phyloP scores from a whole-genome alignment of 1,140 invertebrate genomes.

The Yoshiicerus persimilis region DNA sequence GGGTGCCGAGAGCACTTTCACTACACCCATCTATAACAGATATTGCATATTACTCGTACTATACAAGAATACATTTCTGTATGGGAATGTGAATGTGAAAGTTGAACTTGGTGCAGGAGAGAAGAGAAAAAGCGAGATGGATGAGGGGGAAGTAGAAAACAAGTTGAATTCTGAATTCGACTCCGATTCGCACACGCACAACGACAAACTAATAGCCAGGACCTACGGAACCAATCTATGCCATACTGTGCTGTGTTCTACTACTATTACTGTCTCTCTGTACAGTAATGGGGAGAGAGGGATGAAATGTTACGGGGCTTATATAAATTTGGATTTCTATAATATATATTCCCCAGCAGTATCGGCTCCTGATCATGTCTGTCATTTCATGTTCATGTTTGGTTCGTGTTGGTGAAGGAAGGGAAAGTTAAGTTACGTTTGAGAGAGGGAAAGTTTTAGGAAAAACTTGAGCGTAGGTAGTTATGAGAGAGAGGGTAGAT shows the following conservation, averaged over 20 bases:
- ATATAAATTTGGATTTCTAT: neutral
- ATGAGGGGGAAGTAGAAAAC: slow-evolving; percentile 9
- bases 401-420: neutral
- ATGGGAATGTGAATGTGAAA: neutral
- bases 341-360: neutral
- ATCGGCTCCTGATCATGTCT: neutral
- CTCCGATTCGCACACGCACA: neutral
- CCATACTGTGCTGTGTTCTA: neutral
- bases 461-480: neutral
- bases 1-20: neutral
- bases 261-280: neutral
- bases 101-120: neutral
- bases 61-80: too few relatives aligned
- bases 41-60: too few relatives aligned
- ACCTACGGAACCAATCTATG: neutral
- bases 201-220: neutral
- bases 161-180: neutral
- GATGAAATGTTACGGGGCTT: neutral
- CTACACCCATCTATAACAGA: neutral
- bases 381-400: neutral
- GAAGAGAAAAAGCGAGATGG: neutral
- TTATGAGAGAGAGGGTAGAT: neutral
- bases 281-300: neutral
- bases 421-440: neutral
- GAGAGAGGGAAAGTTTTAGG: neutral